Conservation (phyloP, 2,797 vertebrate species). For the Halcyon leucocephala region DNA sequence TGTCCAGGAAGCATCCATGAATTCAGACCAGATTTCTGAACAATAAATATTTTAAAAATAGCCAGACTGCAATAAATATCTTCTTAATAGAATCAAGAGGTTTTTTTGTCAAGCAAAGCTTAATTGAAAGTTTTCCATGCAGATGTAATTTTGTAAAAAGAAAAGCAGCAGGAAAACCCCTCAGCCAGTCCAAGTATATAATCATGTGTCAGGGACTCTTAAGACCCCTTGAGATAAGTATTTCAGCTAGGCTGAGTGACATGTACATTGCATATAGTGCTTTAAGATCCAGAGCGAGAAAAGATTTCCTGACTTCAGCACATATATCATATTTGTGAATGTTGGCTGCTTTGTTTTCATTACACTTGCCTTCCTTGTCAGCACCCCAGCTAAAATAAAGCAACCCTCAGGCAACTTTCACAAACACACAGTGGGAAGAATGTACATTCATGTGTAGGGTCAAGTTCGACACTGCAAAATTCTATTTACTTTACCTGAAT, state of each 20-base stretch:
- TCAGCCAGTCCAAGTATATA: constrained; percentile 13
- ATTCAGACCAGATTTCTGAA: constrained; percentile 40
- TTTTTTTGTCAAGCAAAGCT: neutral
- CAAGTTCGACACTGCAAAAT: neutral
- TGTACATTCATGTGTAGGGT: neutral
- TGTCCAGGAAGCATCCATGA: constrained; percentile 1
- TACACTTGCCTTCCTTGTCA: constrained; percentile 47
- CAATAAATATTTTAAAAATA: constrained; percentile 32
- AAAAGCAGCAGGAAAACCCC: neutral
- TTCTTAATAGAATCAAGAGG: neutral
- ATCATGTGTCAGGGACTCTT: neutral
- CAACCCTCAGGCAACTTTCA: neutral
- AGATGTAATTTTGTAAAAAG: constrained; percentile 23
- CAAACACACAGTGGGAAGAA: neutral
- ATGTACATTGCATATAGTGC: neutral
- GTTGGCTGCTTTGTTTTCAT: constrained; percentile 45
- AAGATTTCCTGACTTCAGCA: constrained; percentile 51
- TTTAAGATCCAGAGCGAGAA: neutral
- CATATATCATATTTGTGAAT: constrained; percentile 19
- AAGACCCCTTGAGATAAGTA: neutral
- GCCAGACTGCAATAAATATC: neutral
- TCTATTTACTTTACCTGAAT: neutral
- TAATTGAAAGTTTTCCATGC: constrained; percentile 1
- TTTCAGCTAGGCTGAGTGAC: constrained; percentile 15
- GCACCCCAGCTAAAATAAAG: constrained; percentile 30